phyloP scores from a whole-genome alignment of 2,888 invertebrate genomes.

The Tipula unca region DNA sequence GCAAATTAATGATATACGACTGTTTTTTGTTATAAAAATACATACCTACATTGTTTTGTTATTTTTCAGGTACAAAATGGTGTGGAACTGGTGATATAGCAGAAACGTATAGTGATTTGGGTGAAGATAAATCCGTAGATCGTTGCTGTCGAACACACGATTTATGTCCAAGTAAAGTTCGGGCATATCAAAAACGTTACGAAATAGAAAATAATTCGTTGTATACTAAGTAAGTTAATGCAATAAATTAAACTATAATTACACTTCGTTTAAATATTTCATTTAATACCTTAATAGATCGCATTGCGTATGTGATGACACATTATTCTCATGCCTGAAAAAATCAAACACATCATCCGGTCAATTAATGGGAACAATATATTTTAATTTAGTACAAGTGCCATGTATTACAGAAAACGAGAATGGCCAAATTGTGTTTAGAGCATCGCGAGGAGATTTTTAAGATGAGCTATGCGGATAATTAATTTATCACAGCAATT shows the following conservation, averaged over 20 bases:
- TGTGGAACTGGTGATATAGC: slow-evolving; percentile 89
- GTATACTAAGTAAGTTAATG: slow-evolving; percentile 62
- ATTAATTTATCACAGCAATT: not conserved
- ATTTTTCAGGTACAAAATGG: slow-evolving; percentile 71
- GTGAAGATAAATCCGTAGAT: slow-evolving; percentile 60
- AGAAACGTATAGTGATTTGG: slow-evolving; percentile 73
- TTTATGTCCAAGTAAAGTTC: slow-evolving; percentile 75
- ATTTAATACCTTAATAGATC: slow-evolving; percentile 52
- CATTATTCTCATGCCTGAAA: slow-evolving; percentile 74
- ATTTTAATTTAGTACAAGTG: slow-evolving; percentile 74
- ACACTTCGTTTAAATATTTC: not conserved
- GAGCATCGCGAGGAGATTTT: slow-evolving; percentile 21
- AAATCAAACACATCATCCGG: slow-evolving; percentile 62
- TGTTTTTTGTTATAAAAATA: too few relatives aligned
- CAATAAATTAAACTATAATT: not conserved
- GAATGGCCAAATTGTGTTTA: slow-evolving; percentile 20
- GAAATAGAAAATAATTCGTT: slow-evolving; percentile 75
- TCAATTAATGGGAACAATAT: slow-evolving; percentile 68
- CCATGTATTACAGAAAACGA: slow-evolving; percentile 14
- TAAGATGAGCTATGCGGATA: not conserved
- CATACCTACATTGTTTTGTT: not conserved
- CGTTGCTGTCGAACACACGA: slow-evolving; percentile 86
- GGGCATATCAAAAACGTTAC: slow-evolving; percentile 51
- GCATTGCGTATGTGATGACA: slow-evolving; percentile 80
- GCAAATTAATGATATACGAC: too few relatives aligned